A percentile compares a stretch with the other conserved stretches of the same genome.
phyloP scores from a whole-genome alignment of 1,140 invertebrate genomes.

The Chrysomallon squamiferum region DNA sequence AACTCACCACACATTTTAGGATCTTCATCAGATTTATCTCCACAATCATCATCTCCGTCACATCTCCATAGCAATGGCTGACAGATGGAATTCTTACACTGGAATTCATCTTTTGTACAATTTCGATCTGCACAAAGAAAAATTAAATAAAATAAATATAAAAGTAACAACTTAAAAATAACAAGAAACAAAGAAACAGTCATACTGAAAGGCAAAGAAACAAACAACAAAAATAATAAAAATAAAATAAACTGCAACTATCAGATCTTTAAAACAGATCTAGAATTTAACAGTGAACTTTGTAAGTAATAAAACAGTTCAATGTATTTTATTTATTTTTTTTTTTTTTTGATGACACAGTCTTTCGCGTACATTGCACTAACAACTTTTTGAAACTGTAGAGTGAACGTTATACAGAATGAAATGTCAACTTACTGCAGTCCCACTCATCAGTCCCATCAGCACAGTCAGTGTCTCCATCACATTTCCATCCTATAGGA shows the following conservation, averaged over 20 bases:
- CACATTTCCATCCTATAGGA: slow-evolving; percentile 51
- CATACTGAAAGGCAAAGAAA: too few species aligned
- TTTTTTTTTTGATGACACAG: too few species aligned
- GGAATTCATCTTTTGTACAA: slow-evolving; percentile 53
- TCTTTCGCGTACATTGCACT: too few species aligned
- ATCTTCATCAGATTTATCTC: slow-evolving; percentile 48
- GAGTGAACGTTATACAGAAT: too few species aligned
- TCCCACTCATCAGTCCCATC: slow-evolving; percentile 47
- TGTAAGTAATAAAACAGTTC: too few species aligned
- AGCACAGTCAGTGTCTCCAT: slow-evolving; percentile 52
- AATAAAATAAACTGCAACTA: too few species aligned
- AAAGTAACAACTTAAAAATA: background rate
- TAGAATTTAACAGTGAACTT: too few species aligned
- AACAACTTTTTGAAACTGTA: too few species aligned
- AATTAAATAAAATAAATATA: background rate
- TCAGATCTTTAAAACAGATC: too few species aligned
- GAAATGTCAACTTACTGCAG: slow-evolving; percentile 41
- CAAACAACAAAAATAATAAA: too few species aligned
- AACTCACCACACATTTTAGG: slow-evolving; percentile 38
- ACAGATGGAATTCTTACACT: slow-evolving; percentile 67
- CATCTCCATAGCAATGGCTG: slow-evolving; percentile 86
- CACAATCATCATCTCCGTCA: slow-evolving; percentile 54
- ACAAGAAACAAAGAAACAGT: slow-evolving; percentile 1
- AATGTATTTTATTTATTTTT: too few species aligned
- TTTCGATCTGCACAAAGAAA: slow-evolving; percentile 19